Evolutionary conservation across 2,113 vertebrate genomes (phyloP).

Genomic region (Myrmecobius fasciatus): DNA sequence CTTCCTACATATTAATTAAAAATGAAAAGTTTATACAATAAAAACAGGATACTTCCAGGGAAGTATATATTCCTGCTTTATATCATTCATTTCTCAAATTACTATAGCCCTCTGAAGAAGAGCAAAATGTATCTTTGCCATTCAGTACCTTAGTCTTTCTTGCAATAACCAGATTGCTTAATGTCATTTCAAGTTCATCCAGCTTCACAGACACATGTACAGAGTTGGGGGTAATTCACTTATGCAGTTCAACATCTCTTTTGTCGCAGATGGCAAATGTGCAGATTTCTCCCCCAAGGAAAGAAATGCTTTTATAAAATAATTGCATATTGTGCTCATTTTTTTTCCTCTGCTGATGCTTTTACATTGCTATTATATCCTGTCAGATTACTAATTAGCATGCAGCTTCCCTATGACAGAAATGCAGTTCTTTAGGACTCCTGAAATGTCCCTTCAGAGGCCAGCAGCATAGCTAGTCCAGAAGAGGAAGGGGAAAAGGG

Average conservation of each 20-base stretch:
- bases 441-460: conserved; percentile 76
- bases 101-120: conserved; percentile 66
- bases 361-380: conserved; percentile 81
- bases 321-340: conserved; percentile 82
- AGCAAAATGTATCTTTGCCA: conserved; percentile 69
- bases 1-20: conserved; percentile 36
- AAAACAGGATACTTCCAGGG: conserved; percentile 70
- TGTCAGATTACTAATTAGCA: conserved; percentile 83
- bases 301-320: conserved; percentile 83
- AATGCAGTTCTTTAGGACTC: conserved; percentile 74
- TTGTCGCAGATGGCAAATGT: conserved; percentile 83
- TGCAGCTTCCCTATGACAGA: conserved; percentile 76
- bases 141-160: conserved; percentile 72
- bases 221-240: conserved; percentile 79
- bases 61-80: conserved; percentile 74
- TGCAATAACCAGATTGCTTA: conserved; percentile 80
- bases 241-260: conserved; percentile 77
- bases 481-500: conserved; percentile 32
- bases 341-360: conserved; percentile 77
- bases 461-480: conserved; percentile 52
- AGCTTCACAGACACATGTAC: conserved; percentile 73
- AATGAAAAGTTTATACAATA: conserved; percentile 69
- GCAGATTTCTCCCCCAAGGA: conserved; percentile 82
- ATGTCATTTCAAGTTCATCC: conserved; percentile 84
- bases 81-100: conserved; percentile 78